Evolutionary conservation across 2,113 vertebrate genomes (phyloP).

Genomic region (Dromiciops gliroides): DNA sequence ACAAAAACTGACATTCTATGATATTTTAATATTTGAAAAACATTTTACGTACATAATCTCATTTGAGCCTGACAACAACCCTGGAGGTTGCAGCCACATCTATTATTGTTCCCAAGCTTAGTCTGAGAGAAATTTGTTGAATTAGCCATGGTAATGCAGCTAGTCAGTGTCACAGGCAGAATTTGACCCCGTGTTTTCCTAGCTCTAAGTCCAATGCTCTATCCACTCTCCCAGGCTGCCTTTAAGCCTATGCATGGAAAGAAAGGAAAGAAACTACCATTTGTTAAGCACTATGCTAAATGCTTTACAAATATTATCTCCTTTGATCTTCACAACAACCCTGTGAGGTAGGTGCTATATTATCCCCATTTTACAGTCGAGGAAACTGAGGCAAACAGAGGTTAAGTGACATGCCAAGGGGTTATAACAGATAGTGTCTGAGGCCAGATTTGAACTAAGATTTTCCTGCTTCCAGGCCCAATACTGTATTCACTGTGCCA

Average conservation of each 20-base stretch:
- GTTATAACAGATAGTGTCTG: background rate
- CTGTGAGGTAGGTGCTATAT: background rate
- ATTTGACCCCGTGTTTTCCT: background rate
- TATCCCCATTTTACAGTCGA: background rate
- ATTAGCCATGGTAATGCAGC: background rate
- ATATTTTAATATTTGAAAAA: background rate
- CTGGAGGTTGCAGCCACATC: background rate
- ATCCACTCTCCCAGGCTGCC: background rate
- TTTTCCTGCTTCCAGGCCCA: background rate
- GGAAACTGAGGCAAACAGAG: background rate
- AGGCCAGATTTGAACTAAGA: background rate
- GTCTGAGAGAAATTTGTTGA: background rate
- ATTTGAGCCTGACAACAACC: background rate
- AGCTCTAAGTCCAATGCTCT: background rate
- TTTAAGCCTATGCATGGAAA: background rate
- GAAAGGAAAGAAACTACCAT: background rate
- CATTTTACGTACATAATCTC: background rate
- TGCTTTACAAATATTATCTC: background rate
- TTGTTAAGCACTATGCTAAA: background rate
- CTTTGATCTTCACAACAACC: background rate
- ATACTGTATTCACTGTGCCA: background rate
- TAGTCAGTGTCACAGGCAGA: background rate
- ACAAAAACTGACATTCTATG: background rate
- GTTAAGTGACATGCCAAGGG: background rate
- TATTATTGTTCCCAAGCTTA: background rate